Conservation (phyloP, 2,888 invertebrate genomes). For the Hyles lineata region DNA sequence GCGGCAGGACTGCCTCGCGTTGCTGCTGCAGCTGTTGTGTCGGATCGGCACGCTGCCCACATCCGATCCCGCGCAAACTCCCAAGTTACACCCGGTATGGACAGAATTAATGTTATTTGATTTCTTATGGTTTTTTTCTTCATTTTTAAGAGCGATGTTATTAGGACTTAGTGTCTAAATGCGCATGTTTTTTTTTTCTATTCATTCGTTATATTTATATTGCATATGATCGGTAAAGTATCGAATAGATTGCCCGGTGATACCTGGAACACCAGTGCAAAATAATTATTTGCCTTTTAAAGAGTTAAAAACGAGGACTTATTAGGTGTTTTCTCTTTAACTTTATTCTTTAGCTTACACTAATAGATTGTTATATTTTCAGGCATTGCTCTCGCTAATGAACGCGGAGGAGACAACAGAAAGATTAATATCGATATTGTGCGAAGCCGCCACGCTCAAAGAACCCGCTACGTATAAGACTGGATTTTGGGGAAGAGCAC, state of each 20-base stretch:
- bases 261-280: too few species aligned
- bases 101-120: constrained; percentile 2
- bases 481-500: constrained; percentile 96
- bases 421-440: constrained; percentile 93
- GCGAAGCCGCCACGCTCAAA: constrained; percentile 92
- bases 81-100: constrained; percentile 87
- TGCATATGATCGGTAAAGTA: too few species aligned
- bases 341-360: not conserved
- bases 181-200: too few species aligned
- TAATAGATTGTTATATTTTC: constrained; percentile 41
- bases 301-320: too few species aligned
- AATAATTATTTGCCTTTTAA: too few species aligned
- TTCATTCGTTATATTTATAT: too few species aligned
- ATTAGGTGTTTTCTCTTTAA: not conserved
- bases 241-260: too few species aligned
- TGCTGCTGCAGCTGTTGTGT: constrained; percentile 93
- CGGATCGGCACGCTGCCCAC: constrained; percentile 91
- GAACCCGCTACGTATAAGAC: constrained; percentile 95
- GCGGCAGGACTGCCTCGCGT: constrained; percentile 97
- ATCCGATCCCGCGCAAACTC: constrained; percentile 74
- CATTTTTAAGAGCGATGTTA: too few species aligned
- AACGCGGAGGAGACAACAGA: constrained; percentile 93
- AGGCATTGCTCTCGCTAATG: constrained; percentile 92
- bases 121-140: not conserved
- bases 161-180: too few species aligned